phyloP scores from a whole-genome alignment of 2,113 vertebrate genomes.

The Platichthys stellatus region DNA sequence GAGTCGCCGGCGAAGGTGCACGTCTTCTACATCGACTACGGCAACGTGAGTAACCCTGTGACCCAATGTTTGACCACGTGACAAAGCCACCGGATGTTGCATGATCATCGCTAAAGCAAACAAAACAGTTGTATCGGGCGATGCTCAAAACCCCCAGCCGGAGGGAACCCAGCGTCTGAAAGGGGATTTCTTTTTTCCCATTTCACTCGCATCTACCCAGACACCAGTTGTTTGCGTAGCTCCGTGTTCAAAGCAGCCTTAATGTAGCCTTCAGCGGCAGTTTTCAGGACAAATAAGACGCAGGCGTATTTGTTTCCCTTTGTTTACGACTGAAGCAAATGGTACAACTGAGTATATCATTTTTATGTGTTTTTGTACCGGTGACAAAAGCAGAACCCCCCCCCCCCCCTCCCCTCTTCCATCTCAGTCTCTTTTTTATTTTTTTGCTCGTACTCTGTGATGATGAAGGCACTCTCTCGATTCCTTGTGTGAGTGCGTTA shows the following conservation, averaged over 20 bases:
- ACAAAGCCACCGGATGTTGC: neutral
- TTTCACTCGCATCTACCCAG: slow-evolving; percentile 29
- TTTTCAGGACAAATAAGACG: slow-evolving; percentile 41
- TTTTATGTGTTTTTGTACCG: slow-evolving; percentile 31
- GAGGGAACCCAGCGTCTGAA: slow-evolving; percentile 19
- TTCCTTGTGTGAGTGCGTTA: neutral
- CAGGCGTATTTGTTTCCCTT: slow-evolving; percentile 41
- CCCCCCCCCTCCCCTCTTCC: neutral
- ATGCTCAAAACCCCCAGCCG: slow-evolving; percentile 12
- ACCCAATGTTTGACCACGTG: neutral
- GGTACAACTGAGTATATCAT: slow-evolving; percentile 22
- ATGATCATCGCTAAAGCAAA: slow-evolving; percentile 10
- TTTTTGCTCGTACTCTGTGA: neutral
- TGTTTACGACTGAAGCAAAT: slow-evolving; percentile 33
- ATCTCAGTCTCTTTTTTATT: neutral
- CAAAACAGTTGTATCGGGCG: neutral
- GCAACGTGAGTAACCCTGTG: slow-evolving; percentile 88
- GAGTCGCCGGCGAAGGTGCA: slow-evolving; percentile 90
- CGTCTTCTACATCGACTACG: slow-evolving; percentile 97
- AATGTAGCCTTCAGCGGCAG: slow-evolving; percentile 19
- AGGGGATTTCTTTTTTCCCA: slow-evolving; percentile 28
- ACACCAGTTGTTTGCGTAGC: slow-evolving; percentile 56
- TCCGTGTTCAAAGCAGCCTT: slow-evolving; percentile 35
- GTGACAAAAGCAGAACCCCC: slow-evolving; percentile 34
- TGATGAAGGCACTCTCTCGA: slow-evolving; percentile 42